phyloP scores from a whole-genome alignment of 1,140 invertebrate species.

The Drosophila jambulina region DNA sequence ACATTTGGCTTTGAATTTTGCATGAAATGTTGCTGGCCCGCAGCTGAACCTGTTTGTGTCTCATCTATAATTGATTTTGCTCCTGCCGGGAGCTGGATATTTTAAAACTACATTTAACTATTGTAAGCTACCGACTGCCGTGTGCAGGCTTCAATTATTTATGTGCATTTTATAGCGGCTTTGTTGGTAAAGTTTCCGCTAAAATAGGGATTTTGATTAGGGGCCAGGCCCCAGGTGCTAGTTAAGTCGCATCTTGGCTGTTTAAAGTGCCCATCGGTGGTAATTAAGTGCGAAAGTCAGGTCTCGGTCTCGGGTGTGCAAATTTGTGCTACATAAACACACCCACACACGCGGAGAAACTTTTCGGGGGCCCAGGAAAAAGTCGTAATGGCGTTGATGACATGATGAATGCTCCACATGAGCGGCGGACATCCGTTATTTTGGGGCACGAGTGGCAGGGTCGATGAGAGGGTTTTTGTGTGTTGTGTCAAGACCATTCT shows the following conservation, averaged over 20 bases:
- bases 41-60: slow-evolving; percentile 58
- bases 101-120: slow-evolving; percentile 67
- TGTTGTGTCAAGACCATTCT: not conserved
- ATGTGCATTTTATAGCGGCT: slow-evolving; percentile 41
- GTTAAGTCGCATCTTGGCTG: slow-evolving; percentile 41
- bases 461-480: not conserved
- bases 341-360: slow-evolving; percentile 6
- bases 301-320: slow-evolving; percentile 30
- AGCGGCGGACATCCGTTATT: slow-evolving; percentile 62
- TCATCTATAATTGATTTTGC: slow-evolving; percentile 76
- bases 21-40: slow-evolving; percentile 59
- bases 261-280: slow-evolving; percentile 21
- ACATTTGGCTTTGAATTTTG: slow-evolving; percentile 64
- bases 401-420: slow-evolving; percentile 61
- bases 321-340: slow-evolving; percentile 40
- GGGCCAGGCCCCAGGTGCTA: slow-evolving; percentile 41
- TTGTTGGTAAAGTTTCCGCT: slow-evolving; percentile 55
- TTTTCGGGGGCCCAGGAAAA: slow-evolving; percentile 31
- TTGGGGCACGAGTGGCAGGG: slow-evolving; percentile 33
- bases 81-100: slow-evolving; percentile 22
- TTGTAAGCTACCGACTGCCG: slow-evolving; percentile 20
- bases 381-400: slow-evolving; percentile 62
- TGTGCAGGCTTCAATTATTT: slow-evolving; percentile 54
- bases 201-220: slow-evolving; percentile 32
- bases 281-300: slow-evolving; percentile 47